phyloP scores from a whole-genome alignment of 2,797 vertebrate species.

The Hemitrygon akajei region DNA sequence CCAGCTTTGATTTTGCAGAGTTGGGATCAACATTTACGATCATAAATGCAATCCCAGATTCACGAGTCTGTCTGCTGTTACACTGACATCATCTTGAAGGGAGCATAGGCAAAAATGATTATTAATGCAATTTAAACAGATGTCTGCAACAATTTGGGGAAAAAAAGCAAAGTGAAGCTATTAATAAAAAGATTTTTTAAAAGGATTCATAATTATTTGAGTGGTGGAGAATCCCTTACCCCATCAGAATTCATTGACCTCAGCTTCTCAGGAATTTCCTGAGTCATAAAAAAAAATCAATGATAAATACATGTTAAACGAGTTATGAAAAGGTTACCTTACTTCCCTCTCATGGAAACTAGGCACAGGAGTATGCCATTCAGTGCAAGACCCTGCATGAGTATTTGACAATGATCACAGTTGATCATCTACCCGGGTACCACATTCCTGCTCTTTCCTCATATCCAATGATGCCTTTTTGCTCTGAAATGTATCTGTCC shows the following conservation, averaged over 20 bases:
- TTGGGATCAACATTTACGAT: not conserved
- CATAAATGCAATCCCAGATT: not conserved
- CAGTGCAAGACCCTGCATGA: no score
- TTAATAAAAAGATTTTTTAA: no score
- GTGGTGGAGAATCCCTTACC: not conserved
- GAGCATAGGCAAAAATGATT: not conserved
- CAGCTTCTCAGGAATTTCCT: not conserved
- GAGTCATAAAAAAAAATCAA: not conserved
- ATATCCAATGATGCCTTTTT: no score
- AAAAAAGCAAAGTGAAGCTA: no score
- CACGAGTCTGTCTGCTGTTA: not conserved
- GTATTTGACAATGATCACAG: no score
- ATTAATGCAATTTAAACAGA: not conserved
- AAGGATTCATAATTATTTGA: no score
- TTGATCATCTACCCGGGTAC: no score
- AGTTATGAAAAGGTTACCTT: not conserved
- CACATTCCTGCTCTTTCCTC: no score
- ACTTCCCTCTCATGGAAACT: no score
- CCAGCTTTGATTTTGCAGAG: not conserved
- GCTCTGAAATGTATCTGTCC: no score
- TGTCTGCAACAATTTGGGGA: not conserved
- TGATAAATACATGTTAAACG: not conserved
- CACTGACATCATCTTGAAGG: not conserved
- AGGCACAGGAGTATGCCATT: no score
- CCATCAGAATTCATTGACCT: not conserved